Evolutionary conservation across 2,113 vertebrate genomes (phyloP), one percentile per base, ranked within the genome.

Genomic region (Perca flavescens): DNA sequence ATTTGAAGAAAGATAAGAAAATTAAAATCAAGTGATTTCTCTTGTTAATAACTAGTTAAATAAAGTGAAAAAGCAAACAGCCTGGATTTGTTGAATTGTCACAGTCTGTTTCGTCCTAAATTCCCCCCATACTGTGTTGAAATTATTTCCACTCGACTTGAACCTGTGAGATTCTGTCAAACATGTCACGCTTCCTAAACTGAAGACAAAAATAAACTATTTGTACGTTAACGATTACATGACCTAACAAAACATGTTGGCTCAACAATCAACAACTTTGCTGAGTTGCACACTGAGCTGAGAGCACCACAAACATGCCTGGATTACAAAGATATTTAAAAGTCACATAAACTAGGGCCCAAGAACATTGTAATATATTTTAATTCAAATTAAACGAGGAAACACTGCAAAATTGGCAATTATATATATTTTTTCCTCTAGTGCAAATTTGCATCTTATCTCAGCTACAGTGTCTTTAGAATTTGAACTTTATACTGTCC

Each of bases 71-170:
- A 69, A 19, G n/a, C 14, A 19, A 43, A 46, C 17, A 14, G 31
- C 50, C 22, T 31, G 15, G 3, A 16, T 16, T 43, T 60, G 19
- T 25, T 74, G 6, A 34, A 43, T 2, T 3, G 47, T 57, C 15
- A 58, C 40, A 22, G 49, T 43, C 12, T 22, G 16, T 1, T 28
- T 40, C 3, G 43, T 12, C 13, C n/a, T 74, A 15, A 60, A 70
- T 57, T 63, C n/a, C 61, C 43, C 36, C 47, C 43, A 65, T 9
- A 64, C 54, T 7, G 60, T 57, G 19, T 40, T 43, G 1, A 1
- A n/a, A 65, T 83, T 21, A 1, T 67, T 82, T 80, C 58, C 64
- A 61, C 65, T 82, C 53, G 25, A 62, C 43, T 75, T 74, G 34
- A 63, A 5, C 31, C 2, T 74, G 62, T 74, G 54, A 56, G 72